A percentile compares a stretch with the other conserved stretches of the same genome.
Conservation (phyloP, 2,888 invertebrate species). For the Oasisia sp. region DNA sequence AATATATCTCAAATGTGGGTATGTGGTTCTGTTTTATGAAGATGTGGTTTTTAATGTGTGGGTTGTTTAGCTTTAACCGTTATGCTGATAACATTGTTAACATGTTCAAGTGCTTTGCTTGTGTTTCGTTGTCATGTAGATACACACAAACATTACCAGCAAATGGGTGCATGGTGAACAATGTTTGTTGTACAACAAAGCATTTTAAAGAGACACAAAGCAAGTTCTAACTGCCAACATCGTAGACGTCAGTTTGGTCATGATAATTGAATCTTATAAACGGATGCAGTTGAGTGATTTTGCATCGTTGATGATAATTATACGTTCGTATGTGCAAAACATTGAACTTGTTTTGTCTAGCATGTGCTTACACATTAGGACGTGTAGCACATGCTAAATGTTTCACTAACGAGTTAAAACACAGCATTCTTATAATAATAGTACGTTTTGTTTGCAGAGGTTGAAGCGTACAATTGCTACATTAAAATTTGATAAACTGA, state of each 20-base stretch:
- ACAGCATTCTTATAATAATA: too few species aligned
- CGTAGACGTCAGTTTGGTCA: not conserved
- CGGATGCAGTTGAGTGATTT: too few species aligned
- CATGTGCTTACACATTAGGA: too few species aligned
- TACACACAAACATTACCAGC: not conserved
- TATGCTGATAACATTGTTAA: not conserved
- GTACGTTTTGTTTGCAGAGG: too few species aligned
- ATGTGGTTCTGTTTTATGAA: not conserved
- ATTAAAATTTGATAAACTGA: too few species aligned
- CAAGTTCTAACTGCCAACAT: not conserved
- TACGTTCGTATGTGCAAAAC: too few species aligned
- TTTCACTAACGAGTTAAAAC: too few species aligned
- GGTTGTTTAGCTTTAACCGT: not conserved
- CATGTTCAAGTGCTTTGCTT: not conserved
- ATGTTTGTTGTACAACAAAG: not conserved
- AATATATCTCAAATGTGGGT: not conserved
- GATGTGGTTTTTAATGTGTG: not conserved
- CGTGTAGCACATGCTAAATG: too few species aligned
- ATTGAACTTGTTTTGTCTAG: too few species aligned
- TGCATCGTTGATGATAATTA: too few species aligned
- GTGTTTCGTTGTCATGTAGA: not conserved
- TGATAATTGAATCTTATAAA: not conserved
- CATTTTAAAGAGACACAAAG: not conserved
- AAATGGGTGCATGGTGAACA: not conserved
- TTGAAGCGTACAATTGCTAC: too few species aligned